A percentile compares a stretch with the other conserved stretches of the same genome.
Evolutionary conservation across 2,888 invertebrate genomes (phyloP).

Genomic region (Lottia gigantea): DNA sequence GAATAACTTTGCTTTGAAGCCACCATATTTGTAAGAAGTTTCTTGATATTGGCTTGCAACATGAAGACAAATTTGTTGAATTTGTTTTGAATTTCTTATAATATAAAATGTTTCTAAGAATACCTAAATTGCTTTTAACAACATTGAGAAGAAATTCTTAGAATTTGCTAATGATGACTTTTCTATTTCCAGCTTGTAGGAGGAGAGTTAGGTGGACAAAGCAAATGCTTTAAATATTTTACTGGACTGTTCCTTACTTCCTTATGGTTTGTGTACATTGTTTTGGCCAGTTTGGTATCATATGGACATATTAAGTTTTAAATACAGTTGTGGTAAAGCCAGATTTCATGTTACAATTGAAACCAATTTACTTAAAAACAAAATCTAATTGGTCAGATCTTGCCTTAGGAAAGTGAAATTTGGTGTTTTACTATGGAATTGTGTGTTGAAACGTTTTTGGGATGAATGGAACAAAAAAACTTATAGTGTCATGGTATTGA

Average conservation of each 20-base stretch:
- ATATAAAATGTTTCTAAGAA: too few species aligned
- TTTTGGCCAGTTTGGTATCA: conserved; percentile 48
- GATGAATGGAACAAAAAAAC: too few species aligned
- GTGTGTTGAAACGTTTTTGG: too few species aligned
- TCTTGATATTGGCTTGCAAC: too few species aligned
- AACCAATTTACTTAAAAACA: not conserved
- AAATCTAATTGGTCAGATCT: too few species aligned
- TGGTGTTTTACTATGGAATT: not conserved
- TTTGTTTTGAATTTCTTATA: too few species aligned
- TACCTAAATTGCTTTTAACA: too few species aligned
- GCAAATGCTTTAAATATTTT: conserved; percentile 34
- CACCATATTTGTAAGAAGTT: too few species aligned
- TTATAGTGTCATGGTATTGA: too few species aligned
- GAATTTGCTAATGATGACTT: not conserved
- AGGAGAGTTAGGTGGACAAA: conserved; percentile 62
- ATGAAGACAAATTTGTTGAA: too few species aligned
- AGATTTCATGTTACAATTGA: not conserved
- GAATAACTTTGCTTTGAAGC: too few species aligned
- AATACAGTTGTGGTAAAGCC: not conserved
- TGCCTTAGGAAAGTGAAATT: not conserved
- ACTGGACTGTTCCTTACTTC: conserved; percentile 40
- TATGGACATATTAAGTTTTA: conserved; percentile 36
- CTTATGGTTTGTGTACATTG: conserved; percentile 59
- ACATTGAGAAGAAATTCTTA: too few species aligned
- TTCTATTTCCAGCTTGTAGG: conserved; percentile 55